phyloP scores from a whole-genome alignment of 2,888 invertebrate species.

The Ormyrus rosae region DNA sequence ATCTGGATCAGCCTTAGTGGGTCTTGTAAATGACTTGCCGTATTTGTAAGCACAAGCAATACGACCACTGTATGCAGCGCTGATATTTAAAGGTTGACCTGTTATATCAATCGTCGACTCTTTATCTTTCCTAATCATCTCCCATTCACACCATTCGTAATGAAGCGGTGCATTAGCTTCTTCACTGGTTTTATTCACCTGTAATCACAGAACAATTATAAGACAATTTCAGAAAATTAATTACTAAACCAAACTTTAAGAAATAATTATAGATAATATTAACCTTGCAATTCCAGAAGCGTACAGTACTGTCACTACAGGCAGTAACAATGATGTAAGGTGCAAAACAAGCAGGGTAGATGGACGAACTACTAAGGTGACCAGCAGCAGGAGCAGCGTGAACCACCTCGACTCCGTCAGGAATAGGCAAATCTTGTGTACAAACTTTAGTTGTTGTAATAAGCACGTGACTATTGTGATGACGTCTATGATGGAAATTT shows the following conservation, averaged over 20 bases:
- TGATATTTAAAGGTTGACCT: constrained; percentile 93
- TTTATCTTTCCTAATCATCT: constrained; percentile 86
- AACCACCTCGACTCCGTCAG: constrained; percentile 93
- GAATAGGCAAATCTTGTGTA: constrained; percentile 90
- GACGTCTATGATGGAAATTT: constrained; percentile 63
- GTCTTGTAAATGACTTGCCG: constrained; percentile 91
- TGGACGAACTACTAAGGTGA: constrained; percentile 96
- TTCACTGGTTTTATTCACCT: constrained; percentile 36
- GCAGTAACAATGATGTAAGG: constrained; percentile 97
- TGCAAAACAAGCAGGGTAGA: constrained; percentile 99
- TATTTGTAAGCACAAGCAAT: constrained; percentile 98
- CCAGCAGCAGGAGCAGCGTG: constrained; percentile 97
- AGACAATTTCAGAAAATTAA: not conserved
- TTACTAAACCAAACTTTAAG: not conserved
- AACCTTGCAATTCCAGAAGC: constrained; percentile 91
- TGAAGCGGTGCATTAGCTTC: constrained; percentile 69
- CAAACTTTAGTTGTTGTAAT: constrained; percentile 95
- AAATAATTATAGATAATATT: constrained; percentile 56
- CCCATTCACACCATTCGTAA: constrained; percentile 92
- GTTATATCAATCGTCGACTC: constrained; percentile 85
- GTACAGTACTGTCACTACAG: constrained; percentile 93
- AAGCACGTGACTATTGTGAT: constrained; percentile 81
- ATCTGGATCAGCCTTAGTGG: constrained; percentile 85
- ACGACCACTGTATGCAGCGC: constrained; percentile 97
- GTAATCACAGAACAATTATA: not conserved